Conservation (phyloP, 2,888 invertebrate genomes). For the Odontothrips loti region DNA sequence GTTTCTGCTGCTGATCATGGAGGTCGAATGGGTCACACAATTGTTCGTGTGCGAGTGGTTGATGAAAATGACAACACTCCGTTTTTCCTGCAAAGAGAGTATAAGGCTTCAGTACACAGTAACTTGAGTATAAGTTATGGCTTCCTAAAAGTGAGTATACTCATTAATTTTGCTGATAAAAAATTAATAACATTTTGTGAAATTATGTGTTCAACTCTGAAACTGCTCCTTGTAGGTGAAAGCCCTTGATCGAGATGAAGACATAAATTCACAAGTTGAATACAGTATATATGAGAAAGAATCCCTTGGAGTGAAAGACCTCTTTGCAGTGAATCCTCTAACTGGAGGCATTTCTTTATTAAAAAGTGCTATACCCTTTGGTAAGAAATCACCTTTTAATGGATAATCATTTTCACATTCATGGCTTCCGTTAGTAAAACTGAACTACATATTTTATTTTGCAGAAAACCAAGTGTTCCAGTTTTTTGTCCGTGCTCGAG, state of each 20-base stretch:
- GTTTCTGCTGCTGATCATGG: constrained; percentile 80
- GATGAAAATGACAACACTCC: constrained; percentile 85
- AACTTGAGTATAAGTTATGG: constrained; percentile 55
- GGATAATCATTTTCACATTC: neutral
- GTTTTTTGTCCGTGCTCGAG: constrained; percentile 84
- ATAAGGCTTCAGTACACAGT: constrained; percentile 66
- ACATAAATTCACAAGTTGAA: constrained; percentile 62
- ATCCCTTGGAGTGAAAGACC: constrained; percentile 58
- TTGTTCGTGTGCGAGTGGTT: constrained; percentile 70
- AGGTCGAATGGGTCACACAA: constrained; percentile 68
- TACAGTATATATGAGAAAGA: constrained; percentile 74
- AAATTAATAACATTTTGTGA: constrained; percentile 7
- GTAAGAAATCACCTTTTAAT: constrained; percentile 41
- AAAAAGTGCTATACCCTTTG: constrained; percentile 56
- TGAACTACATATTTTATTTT: constrained; percentile 40
- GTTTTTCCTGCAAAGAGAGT: constrained; percentile 67
- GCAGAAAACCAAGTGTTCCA: constrained; percentile 73
- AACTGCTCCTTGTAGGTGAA: constrained; percentile 43
- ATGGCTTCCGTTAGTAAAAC: neutral
- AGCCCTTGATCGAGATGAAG: constrained; percentile 77
- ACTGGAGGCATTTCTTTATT: constrained; percentile 70
- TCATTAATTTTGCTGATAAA: constrained; percentile 30
- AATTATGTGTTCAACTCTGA: neutral
- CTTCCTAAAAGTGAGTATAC: constrained; percentile 58
- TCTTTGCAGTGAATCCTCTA: constrained; percentile 69